Conservation (phyloP, 2,888 invertebrate genomes). For the Alcis repandata region DNA sequence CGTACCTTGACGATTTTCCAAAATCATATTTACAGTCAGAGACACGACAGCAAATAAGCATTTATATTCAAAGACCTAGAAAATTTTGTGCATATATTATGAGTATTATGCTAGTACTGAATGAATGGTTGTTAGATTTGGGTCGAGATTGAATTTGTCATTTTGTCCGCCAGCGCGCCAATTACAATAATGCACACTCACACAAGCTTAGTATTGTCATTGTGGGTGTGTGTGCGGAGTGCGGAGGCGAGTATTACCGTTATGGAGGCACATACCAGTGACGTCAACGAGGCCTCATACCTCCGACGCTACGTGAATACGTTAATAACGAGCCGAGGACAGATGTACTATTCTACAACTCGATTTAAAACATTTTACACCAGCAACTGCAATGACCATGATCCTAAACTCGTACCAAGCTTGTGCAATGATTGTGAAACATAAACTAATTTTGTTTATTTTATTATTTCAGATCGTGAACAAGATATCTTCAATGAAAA, state of each 20-base stretch:
- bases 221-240: slow-evolving; percentile 71
- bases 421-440: not conserved
- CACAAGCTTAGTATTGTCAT: slow-evolving; percentile 54
- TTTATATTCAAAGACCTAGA: too few relatives aligned
- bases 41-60: too few relatives aligned
- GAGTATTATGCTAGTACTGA: slow-evolving; percentile 36
- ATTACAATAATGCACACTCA: slow-evolving; percentile 72
- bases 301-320: slow-evolving; percentile 79
- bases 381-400: not conserved
- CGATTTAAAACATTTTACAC: slow-evolving; percentile 28
- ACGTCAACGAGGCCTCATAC: slow-evolving; percentile 83
- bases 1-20: not conserved
- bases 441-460: slow-evolving; percentile 48
- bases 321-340: slow-evolving; percentile 73
- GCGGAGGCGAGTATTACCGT: slow-evolving; percentile 84
- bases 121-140: slow-evolving; percentile 61
- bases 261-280: slow-evolving; percentile 86
- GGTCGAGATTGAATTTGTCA: slow-evolving; percentile 78
- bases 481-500: slow-evolving; percentile 84
- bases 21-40: too few relatives aligned
- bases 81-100: not conserved
- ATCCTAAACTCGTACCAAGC: not conserved
- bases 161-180: slow-evolving; percentile 68
- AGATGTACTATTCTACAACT: slow-evolving; percentile 61
- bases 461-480: slow-evolving; percentile 80